A percentile compares a stretch with the other conserved stretches of the same genome.
Evolutionary conservation across 2,888 invertebrate species (phyloP).

Genomic region (Alloscopus bannaensis): DNA sequence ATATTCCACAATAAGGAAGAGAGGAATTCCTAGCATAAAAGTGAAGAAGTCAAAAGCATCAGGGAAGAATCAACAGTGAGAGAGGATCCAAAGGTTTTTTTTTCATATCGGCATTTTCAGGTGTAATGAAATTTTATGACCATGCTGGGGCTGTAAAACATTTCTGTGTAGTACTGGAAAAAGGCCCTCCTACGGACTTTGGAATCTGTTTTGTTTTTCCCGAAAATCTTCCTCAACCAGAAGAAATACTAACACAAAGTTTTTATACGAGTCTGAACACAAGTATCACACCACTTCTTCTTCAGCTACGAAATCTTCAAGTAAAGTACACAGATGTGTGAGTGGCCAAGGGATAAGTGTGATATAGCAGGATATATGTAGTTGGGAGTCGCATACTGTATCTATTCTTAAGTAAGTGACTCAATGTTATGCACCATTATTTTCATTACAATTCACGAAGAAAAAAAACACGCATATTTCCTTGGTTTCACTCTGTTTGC

Average conservation of each 20-base stretch:
- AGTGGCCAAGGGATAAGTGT: no score
- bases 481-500: slow-evolving; percentile 50
- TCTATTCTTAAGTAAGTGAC: slow-evolving; percentile 26
- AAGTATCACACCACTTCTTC: background rate
- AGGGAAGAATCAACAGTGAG: slow-evolving; percentile 48
- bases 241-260: slow-evolving; percentile 46
- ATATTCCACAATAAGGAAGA: slow-evolving; percentile 62
- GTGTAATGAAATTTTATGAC: slow-evolving; percentile 74
- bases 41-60: slow-evolving; percentile 57
- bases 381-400: no score
- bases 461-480: slow-evolving; percentile 53
- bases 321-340: slow-evolving; percentile 12
- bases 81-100: slow-evolving; percentile 35
- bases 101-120: slow-evolving; percentile 72
- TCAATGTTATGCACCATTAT: slow-evolving; percentile 46
- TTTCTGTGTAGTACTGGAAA: slow-evolving; percentile 72
- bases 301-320: background rate
- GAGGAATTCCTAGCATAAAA: slow-evolving; percentile 51
- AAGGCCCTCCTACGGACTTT: slow-evolving; percentile 73
- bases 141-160: slow-evolving; percentile 73
- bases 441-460: slow-evolving; percentile 58
- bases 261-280: slow-evolving; percentile 15
- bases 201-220: slow-evolving; percentile 74
- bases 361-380: no score
- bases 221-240: slow-evolving; percentile 59